Evolutionary conservation across 2,113 vertebrate species (phyloP).

Genomic region (Pelusios castaneus): DNA sequence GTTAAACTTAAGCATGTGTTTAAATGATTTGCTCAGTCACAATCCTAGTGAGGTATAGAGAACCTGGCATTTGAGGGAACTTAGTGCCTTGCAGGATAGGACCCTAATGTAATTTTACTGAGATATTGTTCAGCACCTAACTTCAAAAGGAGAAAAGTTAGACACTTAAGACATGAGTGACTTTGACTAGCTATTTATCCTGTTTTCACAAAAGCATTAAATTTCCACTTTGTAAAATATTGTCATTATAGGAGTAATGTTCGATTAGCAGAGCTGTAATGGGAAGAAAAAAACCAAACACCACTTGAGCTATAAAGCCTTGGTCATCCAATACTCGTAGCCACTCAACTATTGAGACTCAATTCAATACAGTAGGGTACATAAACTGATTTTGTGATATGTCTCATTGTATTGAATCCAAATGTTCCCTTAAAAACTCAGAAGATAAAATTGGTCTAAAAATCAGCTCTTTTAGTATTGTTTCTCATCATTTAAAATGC

Average conservation of each 20-base stretch:
- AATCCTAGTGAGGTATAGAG: background rate
- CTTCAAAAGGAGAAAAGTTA: slow-evolving; percentile 7
- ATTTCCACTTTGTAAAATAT: slow-evolving; percentile 16
- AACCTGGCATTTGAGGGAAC: background rate
- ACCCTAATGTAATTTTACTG: background rate
- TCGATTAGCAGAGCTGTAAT: slow-evolving; percentile 9
- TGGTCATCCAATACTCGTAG: background rate
- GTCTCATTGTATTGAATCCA: slow-evolving; percentile 28
- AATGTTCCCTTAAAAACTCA: slow-evolving; percentile 49
- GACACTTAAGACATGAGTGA: background rate
- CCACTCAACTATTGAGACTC: background rate
- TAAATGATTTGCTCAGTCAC: background rate
- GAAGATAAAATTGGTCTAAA: slow-evolving; percentile 35
- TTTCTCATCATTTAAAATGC: slow-evolving; percentile 19
- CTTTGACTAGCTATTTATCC: background rate
- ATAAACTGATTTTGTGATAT: background rate
- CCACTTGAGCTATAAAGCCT: slow-evolving; percentile 3
- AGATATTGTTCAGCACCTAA: slow-evolving; percentile 8
- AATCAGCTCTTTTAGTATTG: slow-evolving; percentile 42
- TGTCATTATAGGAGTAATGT: background rate
- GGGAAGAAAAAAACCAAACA: background rate
- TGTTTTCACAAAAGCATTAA: background rate
- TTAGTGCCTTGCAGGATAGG: background rate
- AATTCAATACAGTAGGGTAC: background rate
- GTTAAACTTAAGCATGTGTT: background rate